These are phyloP conservation scores for Drosophila melanosoma DNA, from an alignment of 2,888 invertebrate genomes.

Conservation along the genomic window DNA sequence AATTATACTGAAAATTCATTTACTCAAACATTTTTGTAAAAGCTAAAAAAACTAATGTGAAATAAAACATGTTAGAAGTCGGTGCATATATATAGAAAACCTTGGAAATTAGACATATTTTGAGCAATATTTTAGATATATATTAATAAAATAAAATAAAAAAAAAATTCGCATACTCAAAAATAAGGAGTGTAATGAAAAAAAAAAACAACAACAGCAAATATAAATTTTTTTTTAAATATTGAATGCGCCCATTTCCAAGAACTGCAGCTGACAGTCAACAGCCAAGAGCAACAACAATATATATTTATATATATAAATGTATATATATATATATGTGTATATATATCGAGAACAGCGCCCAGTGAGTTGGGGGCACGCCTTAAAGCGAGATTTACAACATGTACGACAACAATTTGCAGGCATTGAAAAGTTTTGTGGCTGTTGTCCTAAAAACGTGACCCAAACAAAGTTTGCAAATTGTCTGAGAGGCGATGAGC, in stretches of 20 bases:
- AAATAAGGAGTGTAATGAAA: neutral
- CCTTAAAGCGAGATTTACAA: constrained; percentile 76
- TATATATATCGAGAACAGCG: constrained; percentile 38
- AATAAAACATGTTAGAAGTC: neutral
- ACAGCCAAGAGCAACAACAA: constrained; percentile 25
- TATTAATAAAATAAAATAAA: neutral
- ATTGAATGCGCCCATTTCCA: constrained; percentile 70
- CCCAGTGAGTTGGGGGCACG: constrained; percentile 48
- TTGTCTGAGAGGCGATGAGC: constrained; percentile 58
- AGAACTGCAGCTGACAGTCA: constrained; percentile 56
- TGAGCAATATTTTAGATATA: neutral
- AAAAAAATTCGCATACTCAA: too few relatives aligned
- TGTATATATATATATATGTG: neutral
- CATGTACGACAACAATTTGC: constrained; percentile 75
- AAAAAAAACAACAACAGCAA: constrained; percentile 8
- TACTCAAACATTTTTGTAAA: neutral
- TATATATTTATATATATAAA: constrained; percentile 1
- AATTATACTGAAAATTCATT: neutral
- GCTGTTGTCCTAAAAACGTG: constrained; percentile 68
- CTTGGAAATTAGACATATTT: neutral
- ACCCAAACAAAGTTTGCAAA: constrained; percentile 77
- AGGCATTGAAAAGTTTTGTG: constrained; percentile 51
- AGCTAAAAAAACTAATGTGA: neutral
- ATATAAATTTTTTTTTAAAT: constrained; percentile 37
- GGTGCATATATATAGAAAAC: neutral